Base-by-base conservation (phyloP, 2,888 invertebrate species). In the Rambutsinella grinnellia region DNA sequence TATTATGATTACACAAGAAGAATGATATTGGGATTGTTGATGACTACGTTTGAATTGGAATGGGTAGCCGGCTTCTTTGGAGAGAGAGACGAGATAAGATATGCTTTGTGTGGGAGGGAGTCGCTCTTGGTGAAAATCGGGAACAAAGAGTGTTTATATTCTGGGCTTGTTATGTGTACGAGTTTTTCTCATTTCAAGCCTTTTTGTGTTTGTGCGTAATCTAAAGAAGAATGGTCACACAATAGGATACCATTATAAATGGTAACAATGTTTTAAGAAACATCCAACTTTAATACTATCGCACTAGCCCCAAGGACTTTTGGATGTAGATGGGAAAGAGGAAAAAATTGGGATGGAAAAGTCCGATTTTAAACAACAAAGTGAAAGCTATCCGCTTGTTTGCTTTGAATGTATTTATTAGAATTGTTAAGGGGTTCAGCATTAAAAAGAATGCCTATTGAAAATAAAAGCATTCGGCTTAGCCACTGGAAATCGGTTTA, bases 131-230 rank as follows among this genome's bases (percentile, higher is more conserved):
- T n/a, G n/a, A n/a, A n/a, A n/a, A n/a, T n/a, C n/a, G n/a, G n/a
- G 66, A 44, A 66, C 57, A 67, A 69, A 69, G 53, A 69, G 24
- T 69, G 68, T 60, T 69, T 69, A 69, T n/a, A n/a, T n/a, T n/a
- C n/a, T n/a, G n/a, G n/a, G n/a, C n/a, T n/a, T n/a, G n/a, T n/a
- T n/a, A n/a, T n/a, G n/a, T 47, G 49, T 44, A 19, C 24, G 26
- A 46, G 24, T 27, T 5, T 65, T 65, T 36, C 54, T 17, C 2
- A 15, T 63, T 21, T n/a, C n/a, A n/a, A n/a, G n/a, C n/a, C n/a
- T n/a, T n/a, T n/a, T n/a, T 53, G 54, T 56, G 1, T 26, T 21
- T 60, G 21, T 23, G 13, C 10, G 46, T 60, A 26, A 28, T 53
- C 53, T 23, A 27, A 23, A 28, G 44, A 58, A 36, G 58, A 36